A percentile compares a stretch with the other conserved stretches of the same genome.
Conservation (phyloP, 2,888 invertebrate genomes). For the Teleiodes luculella region DNA sequence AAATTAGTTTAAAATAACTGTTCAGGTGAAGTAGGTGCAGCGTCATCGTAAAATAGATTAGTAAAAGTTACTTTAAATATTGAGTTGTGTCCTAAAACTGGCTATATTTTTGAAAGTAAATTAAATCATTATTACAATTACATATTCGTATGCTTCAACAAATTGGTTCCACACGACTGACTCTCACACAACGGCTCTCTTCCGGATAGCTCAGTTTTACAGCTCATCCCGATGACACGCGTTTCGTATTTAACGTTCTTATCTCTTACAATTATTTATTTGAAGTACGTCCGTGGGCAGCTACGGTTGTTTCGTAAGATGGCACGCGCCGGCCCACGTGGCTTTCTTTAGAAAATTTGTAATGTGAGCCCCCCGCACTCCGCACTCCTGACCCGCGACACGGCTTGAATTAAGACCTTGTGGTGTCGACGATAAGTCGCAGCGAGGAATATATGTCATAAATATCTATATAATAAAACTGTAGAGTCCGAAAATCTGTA, state of each 20-base stretch:
- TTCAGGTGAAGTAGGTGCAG: no score
- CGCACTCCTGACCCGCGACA: constrained; percentile 38
- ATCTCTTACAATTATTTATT: constrained; percentile 6
- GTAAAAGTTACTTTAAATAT: no score
- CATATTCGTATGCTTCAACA: no score
- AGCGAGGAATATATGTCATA: not conserved
- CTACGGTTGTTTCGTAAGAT: constrained; percentile 34
- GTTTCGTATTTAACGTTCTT: not conserved
- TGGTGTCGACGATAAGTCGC: constrained; percentile 13
- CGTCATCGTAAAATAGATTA: no score
- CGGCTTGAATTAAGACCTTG: constrained; percentile 33
- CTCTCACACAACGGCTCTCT: not conserved
- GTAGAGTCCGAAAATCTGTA: no score
- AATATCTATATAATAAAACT: not conserved
- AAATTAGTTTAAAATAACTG: no score
- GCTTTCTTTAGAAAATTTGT: constrained; percentile 63
- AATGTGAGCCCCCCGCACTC: constrained; percentile 42
- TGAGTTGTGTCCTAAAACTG: no score
- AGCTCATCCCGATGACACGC: constrained; percentile 1
- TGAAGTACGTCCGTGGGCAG: not conserved
- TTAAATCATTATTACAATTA: no score
- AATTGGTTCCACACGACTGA: constrained; percentile 8
- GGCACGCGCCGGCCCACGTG: constrained; percentile 65
- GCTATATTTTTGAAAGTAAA: no score
- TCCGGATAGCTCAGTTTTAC: not conserved